Conservation (phyloP, 2,888 invertebrate genomes). For the Exephanes ischioxanthus region DNA sequence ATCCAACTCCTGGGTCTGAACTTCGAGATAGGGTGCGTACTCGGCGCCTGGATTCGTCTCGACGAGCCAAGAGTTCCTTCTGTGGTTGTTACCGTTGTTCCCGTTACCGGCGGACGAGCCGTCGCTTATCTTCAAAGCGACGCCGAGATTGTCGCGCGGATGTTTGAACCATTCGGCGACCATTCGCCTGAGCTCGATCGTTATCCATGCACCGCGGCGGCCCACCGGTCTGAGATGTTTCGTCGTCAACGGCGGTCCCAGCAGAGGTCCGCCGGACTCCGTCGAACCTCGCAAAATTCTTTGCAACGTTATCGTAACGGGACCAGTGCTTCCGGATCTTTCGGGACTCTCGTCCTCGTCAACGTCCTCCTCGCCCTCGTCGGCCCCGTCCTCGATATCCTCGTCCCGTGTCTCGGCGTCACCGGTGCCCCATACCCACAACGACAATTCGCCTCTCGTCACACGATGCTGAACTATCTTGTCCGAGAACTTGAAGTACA, state of each 20-base stretch:
- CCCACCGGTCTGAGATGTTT: slow-evolving; percentile 82
- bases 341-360: slow-evolving; percentile 71
- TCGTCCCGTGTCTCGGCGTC: slow-evolving; percentile 64
- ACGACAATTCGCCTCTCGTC: slow-evolving; percentile 89
- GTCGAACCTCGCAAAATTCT: slow-evolving; percentile 86
- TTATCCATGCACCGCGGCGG: slow-evolving; percentile 89
- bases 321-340: slow-evolving; percentile 78
- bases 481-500: slow-evolving; percentile 91
- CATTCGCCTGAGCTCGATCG: slow-evolving; percentile 91
- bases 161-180: slow-evolving; percentile 92
- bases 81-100: slow-evolving; percentile 85
- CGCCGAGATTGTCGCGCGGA: slow-evolving; percentile 91
- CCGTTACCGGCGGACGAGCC: slow-evolving; percentile 81
- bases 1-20: slow-evolving; percentile 86
- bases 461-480: slow-evolving; percentile 90
- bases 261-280: slow-evolving; percentile 77
- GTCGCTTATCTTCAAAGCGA: slow-evolving; percentile 88
- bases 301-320: slow-evolving; percentile 85
- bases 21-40: slow-evolving; percentile 88
- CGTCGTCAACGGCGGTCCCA: slow-evolving; percentile 82
- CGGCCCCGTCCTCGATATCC: slow-evolving; percentile 49
- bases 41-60: slow-evolving; percentile 89
- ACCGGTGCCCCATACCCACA: slow-evolving; percentile 87
- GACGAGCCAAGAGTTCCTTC: slow-evolving; percentile 87
- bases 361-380: slow-evolving; percentile 59